A percentile compares a stretch with the other conserved stretches of the same genome.
phyloP scores from a whole-genome alignment of 2,888 invertebrate genomes.

The Melieria crassipennis region DNA sequence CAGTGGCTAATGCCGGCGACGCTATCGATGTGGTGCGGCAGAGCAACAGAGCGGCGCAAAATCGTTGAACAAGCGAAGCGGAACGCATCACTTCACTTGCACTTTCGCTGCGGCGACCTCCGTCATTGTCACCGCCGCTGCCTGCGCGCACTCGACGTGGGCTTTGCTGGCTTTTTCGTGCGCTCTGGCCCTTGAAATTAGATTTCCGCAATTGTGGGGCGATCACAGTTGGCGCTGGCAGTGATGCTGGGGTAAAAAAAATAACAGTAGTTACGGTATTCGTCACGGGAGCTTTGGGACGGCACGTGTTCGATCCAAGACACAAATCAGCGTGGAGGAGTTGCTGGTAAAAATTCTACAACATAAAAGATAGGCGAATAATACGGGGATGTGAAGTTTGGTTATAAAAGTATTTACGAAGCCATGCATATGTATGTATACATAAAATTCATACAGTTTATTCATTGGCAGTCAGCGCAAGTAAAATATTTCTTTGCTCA shows the following conservation, averaged over 20 bases:
- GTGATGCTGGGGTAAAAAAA: not conserved
- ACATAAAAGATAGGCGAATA: no score
- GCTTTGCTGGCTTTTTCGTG: constrained; percentile 10
- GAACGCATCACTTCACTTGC: constrained; percentile 24
- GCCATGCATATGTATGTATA: no score
- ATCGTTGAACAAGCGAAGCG: constrained; percentile 26
- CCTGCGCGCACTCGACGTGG: not conserved
- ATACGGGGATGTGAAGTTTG: no score
- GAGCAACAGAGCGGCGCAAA: not conserved
- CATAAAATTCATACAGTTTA: no score
- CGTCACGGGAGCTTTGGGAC: not conserved
- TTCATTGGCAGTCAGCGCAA: no score
- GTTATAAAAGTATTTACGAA: no score
- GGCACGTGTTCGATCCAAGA: constrained; percentile 9
- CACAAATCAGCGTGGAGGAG: not conserved
- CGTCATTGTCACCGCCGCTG: not conserved
- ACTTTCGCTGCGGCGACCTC: not conserved
- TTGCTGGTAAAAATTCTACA: no score
- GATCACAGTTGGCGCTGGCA: no score
- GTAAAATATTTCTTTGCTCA: no score
- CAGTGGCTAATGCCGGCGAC: no score
- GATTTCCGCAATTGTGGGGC: constrained; percentile 6
- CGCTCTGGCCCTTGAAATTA: constrained; percentile 27
- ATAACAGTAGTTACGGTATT: not conserved
- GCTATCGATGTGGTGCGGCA: no score